Evolutionary conservation across 1,140 invertebrate genomes (phyloP).

Genomic region (Ceratina calcarata): DNA sequence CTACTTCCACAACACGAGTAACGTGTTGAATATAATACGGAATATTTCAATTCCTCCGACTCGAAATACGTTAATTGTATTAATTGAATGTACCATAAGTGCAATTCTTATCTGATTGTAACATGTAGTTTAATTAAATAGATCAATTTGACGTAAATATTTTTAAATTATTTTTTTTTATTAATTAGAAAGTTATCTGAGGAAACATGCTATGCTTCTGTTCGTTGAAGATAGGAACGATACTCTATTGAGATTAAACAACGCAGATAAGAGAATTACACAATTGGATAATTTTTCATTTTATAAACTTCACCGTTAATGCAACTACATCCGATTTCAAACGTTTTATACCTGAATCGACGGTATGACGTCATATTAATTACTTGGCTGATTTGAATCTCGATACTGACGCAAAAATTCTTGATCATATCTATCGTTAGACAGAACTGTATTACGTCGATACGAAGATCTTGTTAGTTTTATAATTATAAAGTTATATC

Average conservation of each 20-base stretch:
- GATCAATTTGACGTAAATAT: too few relatives aligned
- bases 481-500: neutral
- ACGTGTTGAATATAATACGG: too few relatives aligned
- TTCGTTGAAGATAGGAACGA: neutral
- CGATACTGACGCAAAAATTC: neutral
- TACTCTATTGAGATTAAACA: conserved; percentile 1
- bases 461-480: neutral
- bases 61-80: neutral
- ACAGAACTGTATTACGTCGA: neutral
- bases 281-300: neutral
- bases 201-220: neutral
- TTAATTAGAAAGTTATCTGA: too few relatives aligned
- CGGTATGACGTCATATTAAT: neutral
- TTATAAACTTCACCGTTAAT: neutral
- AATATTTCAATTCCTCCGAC: neutral
- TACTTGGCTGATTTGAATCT: neutral
- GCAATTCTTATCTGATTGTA: too few relatives aligned
- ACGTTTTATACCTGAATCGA: neutral
- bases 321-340: neutral
- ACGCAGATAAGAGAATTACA: neutral
- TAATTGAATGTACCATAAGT: too few relatives aligned
- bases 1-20: neutral
- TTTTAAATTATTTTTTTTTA: too few relatives aligned
- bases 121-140: too few relatives aligned
- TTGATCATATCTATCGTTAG: neutral